Base-by-base conservation (phyloP, 2,888 invertebrate species). In the Metellina segmentata region DNA sequence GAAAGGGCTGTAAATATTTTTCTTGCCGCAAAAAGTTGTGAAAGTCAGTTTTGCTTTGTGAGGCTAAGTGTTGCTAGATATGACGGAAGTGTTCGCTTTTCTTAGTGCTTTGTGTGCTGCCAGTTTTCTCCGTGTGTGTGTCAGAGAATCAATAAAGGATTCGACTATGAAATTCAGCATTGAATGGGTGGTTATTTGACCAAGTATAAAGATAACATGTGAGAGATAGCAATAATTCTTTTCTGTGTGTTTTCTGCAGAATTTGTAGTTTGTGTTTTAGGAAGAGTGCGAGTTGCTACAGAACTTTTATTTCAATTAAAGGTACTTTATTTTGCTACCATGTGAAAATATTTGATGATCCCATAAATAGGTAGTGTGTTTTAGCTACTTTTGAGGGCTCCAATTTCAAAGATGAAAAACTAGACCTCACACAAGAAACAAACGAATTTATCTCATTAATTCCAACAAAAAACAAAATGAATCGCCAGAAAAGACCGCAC, bases 401-500 rank as follows among this genome's bases (percentile, higher is more conserved):
- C 4, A 34, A 34, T 34, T 34, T 4, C 1, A 34, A 34, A 34
- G 34, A 34, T 34, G 1, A 34, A 34, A 34, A 34, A n/a, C 4
- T 4, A 34, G 4, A 34, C 34, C 34, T n/a, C 34, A 34, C 4
- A 48, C 52, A 70, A 85, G 85, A 86, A 86, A 81, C 90, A 87
- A 91, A 91, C 91, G 87, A 88, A 91, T 91, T 91, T 91, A 83
- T 71, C 78, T 91, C 83, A 79, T 91, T 88, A 91, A 91, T 91
- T 82, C 87, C 83, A 83, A 91, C 52, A 72, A 78, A 87, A 91
- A 91, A 91, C 83, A 91, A 53, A 19, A 61, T 69, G 87, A 61
- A 91, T 87, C 82, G 72, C 78, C 79, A 83, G 51, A 51, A 70
- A 75, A 79, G 79, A 81, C 49, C 9, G 83, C 87, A 82, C 91